phyloP scores from a whole-genome alignment of 2,113 vertebrate species.

The Microtus oregoni region DNA sequence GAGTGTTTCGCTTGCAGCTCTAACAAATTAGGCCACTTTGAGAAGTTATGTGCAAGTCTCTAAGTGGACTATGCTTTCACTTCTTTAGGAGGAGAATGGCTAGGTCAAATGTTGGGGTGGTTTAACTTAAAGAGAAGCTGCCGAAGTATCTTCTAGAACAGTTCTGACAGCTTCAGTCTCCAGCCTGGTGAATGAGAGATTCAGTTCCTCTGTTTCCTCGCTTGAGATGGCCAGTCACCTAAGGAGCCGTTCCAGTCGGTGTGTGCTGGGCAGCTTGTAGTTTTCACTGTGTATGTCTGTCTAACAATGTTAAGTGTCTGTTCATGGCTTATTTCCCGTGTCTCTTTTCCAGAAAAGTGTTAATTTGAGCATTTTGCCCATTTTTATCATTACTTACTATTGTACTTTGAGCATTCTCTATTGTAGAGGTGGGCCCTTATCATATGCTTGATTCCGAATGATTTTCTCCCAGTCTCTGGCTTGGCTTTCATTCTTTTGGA shows the following conservation, averaged over 20 bases:
- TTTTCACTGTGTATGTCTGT: background rate
- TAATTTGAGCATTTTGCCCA: background rate
- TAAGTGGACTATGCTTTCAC: background rate
- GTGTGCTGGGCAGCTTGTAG: background rate
- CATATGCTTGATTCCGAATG: background rate
- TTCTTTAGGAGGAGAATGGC: background rate
- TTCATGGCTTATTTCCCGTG: background rate
- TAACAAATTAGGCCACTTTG: background rate
- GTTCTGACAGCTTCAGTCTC: background rate
- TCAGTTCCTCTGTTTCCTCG: background rate
- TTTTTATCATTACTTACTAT: background rate
- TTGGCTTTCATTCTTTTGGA: slow-evolving; percentile 22
- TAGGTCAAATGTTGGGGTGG: background rate
- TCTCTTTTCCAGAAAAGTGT: background rate
- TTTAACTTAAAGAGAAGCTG: background rate
- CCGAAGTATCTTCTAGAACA: background rate
- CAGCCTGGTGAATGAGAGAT: background rate
- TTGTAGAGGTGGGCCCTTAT: background rate
- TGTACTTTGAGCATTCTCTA: background rate
- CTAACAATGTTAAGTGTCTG: background rate
- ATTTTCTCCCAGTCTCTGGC: background rate
- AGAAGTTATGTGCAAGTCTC: background rate
- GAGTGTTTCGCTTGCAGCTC: background rate
- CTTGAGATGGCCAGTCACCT: background rate
- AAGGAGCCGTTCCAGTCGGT: background rate